A percentile compares a stretch with the other conserved stretches of the same genome.
Conservation (phyloP, 2,888 invertebrate genomes). For the Apoda limacodes region DNA sequence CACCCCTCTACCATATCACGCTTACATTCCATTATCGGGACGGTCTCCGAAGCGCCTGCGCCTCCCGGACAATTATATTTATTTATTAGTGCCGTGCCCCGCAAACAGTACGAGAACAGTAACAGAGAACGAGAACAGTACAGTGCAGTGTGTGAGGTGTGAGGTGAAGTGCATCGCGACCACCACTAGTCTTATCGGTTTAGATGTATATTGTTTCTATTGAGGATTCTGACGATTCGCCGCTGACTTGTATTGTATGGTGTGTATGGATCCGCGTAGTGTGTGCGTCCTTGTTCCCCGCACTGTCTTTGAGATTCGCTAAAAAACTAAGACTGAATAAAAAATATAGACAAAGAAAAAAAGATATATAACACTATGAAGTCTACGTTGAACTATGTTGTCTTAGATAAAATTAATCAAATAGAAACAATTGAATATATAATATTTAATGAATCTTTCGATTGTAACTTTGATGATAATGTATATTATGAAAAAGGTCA, state of each 20-base stretch:
- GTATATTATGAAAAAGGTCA: constrained; percentile 49
- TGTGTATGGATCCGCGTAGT: constrained; percentile 31
- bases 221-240: constrained; percentile 36
- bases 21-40: constrained; percentile 67
- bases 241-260: constrained; percentile 33
- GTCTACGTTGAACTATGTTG: constrained; percentile 63
- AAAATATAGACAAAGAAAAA: constrained; percentile 32
- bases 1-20: constrained; percentile 47
- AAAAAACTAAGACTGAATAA: constrained; percentile 67
- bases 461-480: constrained; percentile 51
- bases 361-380: constrained; percentile 59
- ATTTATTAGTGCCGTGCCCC: constrained; percentile 43
- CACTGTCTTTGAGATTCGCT: constrained; percentile 60
- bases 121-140: constrained; percentile 18
- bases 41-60: constrained; percentile 45
- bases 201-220: constrained; percentile 40
- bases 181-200: constrained; percentile 41
- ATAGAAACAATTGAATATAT: constrained; percentile 63
- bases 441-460: constrained; percentile 63
- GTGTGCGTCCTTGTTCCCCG: constrained; percentile 47
- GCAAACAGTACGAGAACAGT: constrained; percentile 14
- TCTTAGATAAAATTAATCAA: constrained; percentile 67
- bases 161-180: constrained; percentile 23
- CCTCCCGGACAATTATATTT: constrained; percentile 61
- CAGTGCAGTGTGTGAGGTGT: constrained; percentile 21